phyloP scores from a whole-genome alignment of 2,888 invertebrate genomes.

The Drosophila peninsularis region DNA sequence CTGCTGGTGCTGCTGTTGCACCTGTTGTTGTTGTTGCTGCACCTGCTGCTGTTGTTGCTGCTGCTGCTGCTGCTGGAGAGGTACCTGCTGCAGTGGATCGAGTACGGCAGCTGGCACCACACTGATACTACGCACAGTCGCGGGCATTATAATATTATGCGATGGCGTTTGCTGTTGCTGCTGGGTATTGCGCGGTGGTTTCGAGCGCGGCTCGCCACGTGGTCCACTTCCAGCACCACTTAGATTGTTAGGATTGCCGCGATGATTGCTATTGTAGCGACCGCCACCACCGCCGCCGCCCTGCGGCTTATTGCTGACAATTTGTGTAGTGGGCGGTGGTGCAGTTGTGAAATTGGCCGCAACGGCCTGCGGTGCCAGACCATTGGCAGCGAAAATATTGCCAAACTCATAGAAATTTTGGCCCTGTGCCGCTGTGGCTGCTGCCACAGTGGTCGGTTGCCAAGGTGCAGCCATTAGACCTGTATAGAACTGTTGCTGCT shows the following conservation, averaged over 20 bases:
- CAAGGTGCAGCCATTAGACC: slow-evolving; percentile 86
- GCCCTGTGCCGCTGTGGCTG: slow-evolving; percentile 84
- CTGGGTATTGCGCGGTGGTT: slow-evolving; percentile 76
- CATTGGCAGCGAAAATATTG: slow-evolving; percentile 90
- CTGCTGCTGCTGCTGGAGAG: slow-evolving; percentile 71
- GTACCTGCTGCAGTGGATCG: slow-evolving; percentile 70
- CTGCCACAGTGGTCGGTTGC: slow-evolving; percentile 84
- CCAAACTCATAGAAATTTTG: slow-evolving; percentile 88
- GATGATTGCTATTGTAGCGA: slow-evolving; percentile 81
- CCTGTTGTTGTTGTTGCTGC: slow-evolving; percentile 59
- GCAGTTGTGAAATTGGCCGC: slow-evolving; percentile 84
- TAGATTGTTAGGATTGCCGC: slow-evolving; percentile 77
- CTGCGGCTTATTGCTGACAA: slow-evolving; percentile 73
- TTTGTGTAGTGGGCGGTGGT: slow-evolving; percentile 75
- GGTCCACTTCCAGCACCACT: slow-evolving; percentile 62
- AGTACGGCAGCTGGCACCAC: slow-evolving; percentile 77
- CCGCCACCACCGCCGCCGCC: slow-evolving; percentile 54
- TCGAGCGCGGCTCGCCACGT: slow-evolving; percentile 80
- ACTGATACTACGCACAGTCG: slow-evolving; percentile 66
- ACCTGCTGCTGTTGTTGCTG: slow-evolving; percentile 62
- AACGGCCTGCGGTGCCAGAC: slow-evolving; percentile 88
- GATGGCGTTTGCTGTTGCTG: slow-evolving; percentile 58
- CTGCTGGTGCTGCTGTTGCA: slow-evolving; percentile 65
- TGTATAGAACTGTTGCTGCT: slow-evolving; percentile 88
- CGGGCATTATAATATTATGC: slow-evolving; percentile 66